phyloP scores from a whole-genome alignment of 2,888 invertebrate genomes.

The Polymixis flavicincta region DNA sequence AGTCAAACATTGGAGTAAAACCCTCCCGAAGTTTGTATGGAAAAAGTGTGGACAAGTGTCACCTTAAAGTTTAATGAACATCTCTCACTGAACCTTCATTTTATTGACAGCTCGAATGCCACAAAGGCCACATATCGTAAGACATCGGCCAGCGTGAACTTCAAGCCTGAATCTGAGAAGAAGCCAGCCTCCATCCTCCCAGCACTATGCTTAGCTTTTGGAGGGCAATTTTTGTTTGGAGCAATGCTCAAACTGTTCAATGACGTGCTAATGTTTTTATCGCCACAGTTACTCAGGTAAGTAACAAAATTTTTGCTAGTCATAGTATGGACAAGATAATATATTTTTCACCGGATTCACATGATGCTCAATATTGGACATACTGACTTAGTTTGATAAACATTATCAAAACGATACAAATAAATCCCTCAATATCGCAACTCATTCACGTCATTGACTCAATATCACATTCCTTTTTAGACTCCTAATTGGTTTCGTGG shows the following conservation, averaged over 20 bases:
- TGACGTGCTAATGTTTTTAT: conserved; percentile 96
- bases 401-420: conserved; percentile 27
- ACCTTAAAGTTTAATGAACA: conserved; percentile 19
- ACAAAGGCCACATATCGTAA: conserved; percentile 93
- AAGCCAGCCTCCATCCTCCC: conserved; percentile 96
- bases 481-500: conserved; percentile 93
- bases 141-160: conserved; percentile 93
- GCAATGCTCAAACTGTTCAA: conserved; percentile 95
- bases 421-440: conserved; percentile 8
- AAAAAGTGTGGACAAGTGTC: too few species aligned
- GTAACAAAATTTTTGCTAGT: conserved; percentile 54
- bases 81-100: neutral
- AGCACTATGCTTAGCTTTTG: conserved; percentile 96
- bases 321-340: conserved; percentile 18
- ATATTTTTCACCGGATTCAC: neutral
- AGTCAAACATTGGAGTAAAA: too few species aligned
- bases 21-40: too few species aligned
- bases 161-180: conserved; percentile 92
- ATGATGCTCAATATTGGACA: conserved; percentile 6
- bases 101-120: conserved; percentile 74
- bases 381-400: conserved; percentile 19
- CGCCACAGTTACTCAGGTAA: conserved; percentile 97
- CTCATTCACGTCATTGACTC: neutral
- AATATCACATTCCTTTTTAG: conserved; percentile 84
- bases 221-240: conserved; percentile 96